A percentile compares a stretch with the other conserved stretches of the same genome.
Evolutionary conservation across 2,888 invertebrate species (phyloP).

Genomic region (Dicroscelio sp.): DNA sequence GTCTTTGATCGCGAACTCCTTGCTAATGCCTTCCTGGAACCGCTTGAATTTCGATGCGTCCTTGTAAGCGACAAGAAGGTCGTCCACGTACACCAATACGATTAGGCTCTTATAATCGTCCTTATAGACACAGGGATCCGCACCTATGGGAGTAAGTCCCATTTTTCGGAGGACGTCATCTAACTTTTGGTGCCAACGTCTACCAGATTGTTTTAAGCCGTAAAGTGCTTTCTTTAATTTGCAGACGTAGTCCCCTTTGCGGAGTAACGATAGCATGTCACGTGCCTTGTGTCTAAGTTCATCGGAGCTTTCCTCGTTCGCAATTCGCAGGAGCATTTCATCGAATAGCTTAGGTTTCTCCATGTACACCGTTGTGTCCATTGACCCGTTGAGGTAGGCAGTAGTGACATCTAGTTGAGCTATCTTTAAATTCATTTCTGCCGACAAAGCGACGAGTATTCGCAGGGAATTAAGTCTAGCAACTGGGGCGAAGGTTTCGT

Average conservation of each 20-base stretch:
- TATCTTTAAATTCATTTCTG: constrained; percentile 68
- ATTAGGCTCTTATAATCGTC: neutral
- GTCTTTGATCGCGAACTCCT: neutral
- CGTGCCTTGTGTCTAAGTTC: neutral
- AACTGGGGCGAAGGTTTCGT: constrained; percentile 64
- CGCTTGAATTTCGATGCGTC: neutral
- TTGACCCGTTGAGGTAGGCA: constrained; percentile 19
- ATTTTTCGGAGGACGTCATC: neutral
- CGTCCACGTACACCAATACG: neutral
- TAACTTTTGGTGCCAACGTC: neutral
- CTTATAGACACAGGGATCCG: constrained; percentile 8
- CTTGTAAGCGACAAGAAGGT: neutral
- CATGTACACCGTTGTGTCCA: constrained; percentile 40
- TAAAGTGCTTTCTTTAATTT: neutral
- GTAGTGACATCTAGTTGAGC: constrained; percentile 67
- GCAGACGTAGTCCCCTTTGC: neutral
- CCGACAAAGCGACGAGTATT: constrained; percentile 75
- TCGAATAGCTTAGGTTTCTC: neutral
- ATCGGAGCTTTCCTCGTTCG: neutral
- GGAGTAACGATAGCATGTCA: neutral
- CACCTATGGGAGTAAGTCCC: neutral
- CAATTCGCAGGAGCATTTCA: constrained; percentile 17
- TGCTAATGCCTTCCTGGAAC: neutral
- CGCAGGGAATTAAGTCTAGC: constrained; percentile 57
- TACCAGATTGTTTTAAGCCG: neutral